Evolutionary conservation across 2,888 invertebrate species (phyloP), one percentile per base, ranked within the genome.

Genomic region (Tholera decimalis): DNA sequence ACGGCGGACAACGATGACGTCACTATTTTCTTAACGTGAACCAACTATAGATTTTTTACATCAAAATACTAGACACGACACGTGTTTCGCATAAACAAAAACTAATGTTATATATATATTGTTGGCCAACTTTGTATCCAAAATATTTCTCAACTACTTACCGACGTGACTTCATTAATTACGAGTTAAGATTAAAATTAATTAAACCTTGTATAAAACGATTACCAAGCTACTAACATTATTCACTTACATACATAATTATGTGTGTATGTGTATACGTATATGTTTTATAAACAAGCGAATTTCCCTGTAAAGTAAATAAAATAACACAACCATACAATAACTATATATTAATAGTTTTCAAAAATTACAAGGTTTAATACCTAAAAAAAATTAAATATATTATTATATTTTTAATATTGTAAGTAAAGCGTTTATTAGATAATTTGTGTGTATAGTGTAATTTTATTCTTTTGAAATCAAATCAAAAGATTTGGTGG

Each of bases 371-470:
- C 60, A 66, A 64, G 56, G 53, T 62, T 58, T 50, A 39, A 64
- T 35, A 68, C 15, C 50, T 57, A 54, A 55, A 68, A 50, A 58
- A 70, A 58, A 54, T 67, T 57, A 44, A 58, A 50, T 63, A 73
- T 72, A 77, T 59, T 50, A 71, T 68, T 51, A 59, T 59, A 74
- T 74, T 67, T 56, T 71, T 65, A 68, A 70, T 65, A 62, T 54
- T 47, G 20, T 79, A 75, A 79, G 69, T 54, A 65, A 68, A 63
- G 59, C 41, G 64, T 71, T 76, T 74, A 74, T 77, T 83, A 78
- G 65, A 77, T 79, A 69, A 73, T 80, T 80, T 78, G 83, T 81
- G 84, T 81, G 71, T 73, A 73, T 73, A 83, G 71, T 70, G 69
- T 80, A 77, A 75, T 78, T 77, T 63, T 68, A 75, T 78, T 77